Base-by-base conservation (phyloP, 1,140 invertebrate species). In the Drosophila carrolli region DNA sequence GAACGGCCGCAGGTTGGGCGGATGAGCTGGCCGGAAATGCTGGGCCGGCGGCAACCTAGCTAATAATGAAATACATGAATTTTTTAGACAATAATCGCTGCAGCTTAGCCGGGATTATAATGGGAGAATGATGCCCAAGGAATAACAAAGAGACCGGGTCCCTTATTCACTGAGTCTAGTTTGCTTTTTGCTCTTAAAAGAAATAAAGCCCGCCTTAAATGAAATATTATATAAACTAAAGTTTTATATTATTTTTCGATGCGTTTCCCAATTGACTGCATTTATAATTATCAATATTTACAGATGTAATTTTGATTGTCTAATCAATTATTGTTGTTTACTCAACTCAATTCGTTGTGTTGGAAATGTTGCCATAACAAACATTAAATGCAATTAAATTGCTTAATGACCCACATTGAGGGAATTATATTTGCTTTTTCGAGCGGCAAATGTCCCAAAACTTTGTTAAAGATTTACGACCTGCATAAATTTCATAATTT, bases 1-100 rank as follows among this genome's bases (percentile, higher is more conserved):
- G 84, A 88, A 83, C 83, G 82, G 60, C 47, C 83, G 71, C 68
- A 67, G 61, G 66, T 72, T 70, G 76, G 58, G 60, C 29, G 27
- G 47, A 27, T 32, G 63, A 55, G 60, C 55, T 58, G 59, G 56
- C 75, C 83, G 83, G 84, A 88, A 70, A 77, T 61, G 50, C 72
- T 62, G 63, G 62, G 76, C 63, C 63, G 41, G 48, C 48, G 79
- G 74, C 59, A 60, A 53, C 38, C 58, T 29, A 74, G 60, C 80
- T 89, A 89, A 89, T 89, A 89, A 88, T 88, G 83, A 88, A 89
- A 88, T 89, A 88, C 84, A 88, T 88, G 83, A 88, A 88, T 88
- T 83, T 88, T 88, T 88, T 77, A 89, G 83, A 88, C 83, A 88
- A 88, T 88, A 88, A 88, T 89, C 83, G 67, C 76, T 59, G 76